Evolutionary conservation across 2,888 invertebrate genomes (phyloP), one percentile per base, ranked within the genome.

Genomic region (Drosophila atroscutellata): DNA sequence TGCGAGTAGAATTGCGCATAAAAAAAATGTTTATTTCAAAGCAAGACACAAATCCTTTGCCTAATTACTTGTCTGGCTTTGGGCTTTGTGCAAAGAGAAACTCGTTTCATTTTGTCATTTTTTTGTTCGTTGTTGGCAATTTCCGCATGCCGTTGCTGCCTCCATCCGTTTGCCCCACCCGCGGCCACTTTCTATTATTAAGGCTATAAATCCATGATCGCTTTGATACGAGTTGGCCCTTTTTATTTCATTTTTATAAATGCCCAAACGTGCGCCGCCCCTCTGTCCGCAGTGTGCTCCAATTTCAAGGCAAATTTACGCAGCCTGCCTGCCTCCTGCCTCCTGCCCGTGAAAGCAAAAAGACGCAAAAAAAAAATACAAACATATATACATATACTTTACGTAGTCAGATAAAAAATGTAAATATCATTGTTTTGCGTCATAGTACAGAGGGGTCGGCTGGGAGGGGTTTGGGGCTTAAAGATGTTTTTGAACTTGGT

Each of bases 171-270:
- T 30, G 24, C 57, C 50, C 37, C 59, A 47, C 37, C 60, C 34
- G 52, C 37, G 20, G 54, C 68, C 74, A 52, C 67, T 71, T 75
- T 67, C 85, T 83, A 87, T 89, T 87, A 85, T 85, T 89, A 89
- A 89, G 87, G 89, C 85, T 83, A 87, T 89, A 87, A 87, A 87
- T 87, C 86, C 81, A 89, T 89, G 89, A 87, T 89, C 86, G 87
- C 81, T 83, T 87, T 87, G 86, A 87, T 86, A 86, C 89, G 89
- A 86, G 86, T 73, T 72, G 72, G 72, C 69, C 73, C 66, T 71
- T 68, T 75, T 77, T 87, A 80, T 83, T 80, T 77, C 72, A 74
- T 75, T 75, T 82, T 80, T 79, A 76, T 74, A 82, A 86, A 85
- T 87, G 87, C 77, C 84, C 74, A 72, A 78, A 81, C 80, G 81